Percentiles rank a stretch among this genome's conserved stretches.
These are phyloP conservation scores for Nerophis lumbriciformis DNA, from an alignment of 2,113 vertebrate genomes.

Conservation along the genomic window DNA sequence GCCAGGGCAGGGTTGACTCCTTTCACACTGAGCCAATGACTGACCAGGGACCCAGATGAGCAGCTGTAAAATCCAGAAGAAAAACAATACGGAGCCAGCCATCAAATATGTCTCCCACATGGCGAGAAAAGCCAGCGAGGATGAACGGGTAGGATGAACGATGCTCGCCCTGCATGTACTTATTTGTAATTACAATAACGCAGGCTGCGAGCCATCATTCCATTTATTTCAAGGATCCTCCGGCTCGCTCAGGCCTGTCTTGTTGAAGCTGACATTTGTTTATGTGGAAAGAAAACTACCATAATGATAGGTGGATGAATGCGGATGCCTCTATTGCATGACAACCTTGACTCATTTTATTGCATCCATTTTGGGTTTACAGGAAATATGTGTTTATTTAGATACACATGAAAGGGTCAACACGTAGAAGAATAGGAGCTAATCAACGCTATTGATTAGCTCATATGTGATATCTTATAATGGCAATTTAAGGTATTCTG, in stretches of 20 bases:
- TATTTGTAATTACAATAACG: neutral
- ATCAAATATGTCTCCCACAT: conserved; percentile 21
- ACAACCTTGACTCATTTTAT: conserved; percentile 46
- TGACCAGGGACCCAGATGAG: conserved; percentile 50
- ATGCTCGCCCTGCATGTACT: neutral
- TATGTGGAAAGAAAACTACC: conserved; percentile 26
- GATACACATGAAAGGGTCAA: conserved; percentile 37
- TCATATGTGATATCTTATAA: conserved; percentile 29
- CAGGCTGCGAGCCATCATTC: neutral
- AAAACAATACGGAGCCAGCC: conserved; percentile 54
- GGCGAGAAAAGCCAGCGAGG: conserved; percentile 28
- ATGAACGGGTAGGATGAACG: conserved; percentile 15
- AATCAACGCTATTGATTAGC: conserved; percentile 28
- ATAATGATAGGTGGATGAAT: conserved; percentile 32
- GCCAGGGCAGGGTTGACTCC: conserved; percentile 31
- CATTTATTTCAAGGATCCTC: neutral
- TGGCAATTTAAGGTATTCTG: conserved; percentile 54
- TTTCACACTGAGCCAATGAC: conserved; percentile 46
- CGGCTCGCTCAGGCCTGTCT: neutral
- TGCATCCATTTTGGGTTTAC: conserved; percentile 36
- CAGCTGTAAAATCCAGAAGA: conserved; percentile 65
- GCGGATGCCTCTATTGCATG: conserved; percentile 13
- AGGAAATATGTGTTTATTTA: conserved; percentile 51
- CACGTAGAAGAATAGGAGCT: conserved; percentile 28
- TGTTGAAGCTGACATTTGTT: conserved; percentile 8